Evolutionary conservation across 2,797 vertebrate genomes (phyloP), one percentile per base, ranked within the genome.

Genomic region (Leuciscus waleckii): DNA sequence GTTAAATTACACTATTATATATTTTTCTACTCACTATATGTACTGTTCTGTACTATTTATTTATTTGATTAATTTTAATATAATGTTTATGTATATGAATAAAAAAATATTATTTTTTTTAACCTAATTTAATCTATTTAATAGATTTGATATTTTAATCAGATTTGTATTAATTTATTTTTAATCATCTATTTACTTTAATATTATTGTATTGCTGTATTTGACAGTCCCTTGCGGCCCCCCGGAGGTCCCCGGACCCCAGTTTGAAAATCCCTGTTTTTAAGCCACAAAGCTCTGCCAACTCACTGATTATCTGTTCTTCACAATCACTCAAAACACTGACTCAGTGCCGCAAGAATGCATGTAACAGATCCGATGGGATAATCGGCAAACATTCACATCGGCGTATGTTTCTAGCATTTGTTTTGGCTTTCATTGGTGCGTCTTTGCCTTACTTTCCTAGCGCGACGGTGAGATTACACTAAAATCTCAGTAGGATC

Each of bases 401-500:
- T 37, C 19, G 11, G 8, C 2, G 17, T 2, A 51, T 56, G 49
- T 32, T 51, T 75, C 26, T 54, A 26, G 8, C 46, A 10, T 35
- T 35, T 35, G 46, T 19, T 75, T 54, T 51, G 71, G 29, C 51
- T 77, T 58, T 77, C 21, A 58, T n/a, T 1, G 32, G 6, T 29
- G 54, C 1, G 5, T 46, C 11, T 39, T 58, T 37, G 75, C 61
- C 51, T 9, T 56, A 13, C 29, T 68, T 51, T 68, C 17, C 17
- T 6, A 68, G 41, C 14, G 21, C 7, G 43, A 1, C 0, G 2
- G 14, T 9, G 43, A 51, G 43, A 81, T 68, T 54, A 67, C 17
- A 43, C 41, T 54, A 21, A 71, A 81, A 70, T 70, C 49, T 89
- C 90, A 91, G 86, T 85, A 73, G 79, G 74, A 87, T 91, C 79